Conservation (phyloP, 2,113 vertebrate species). For the Alaudala cheleensis region DNA sequence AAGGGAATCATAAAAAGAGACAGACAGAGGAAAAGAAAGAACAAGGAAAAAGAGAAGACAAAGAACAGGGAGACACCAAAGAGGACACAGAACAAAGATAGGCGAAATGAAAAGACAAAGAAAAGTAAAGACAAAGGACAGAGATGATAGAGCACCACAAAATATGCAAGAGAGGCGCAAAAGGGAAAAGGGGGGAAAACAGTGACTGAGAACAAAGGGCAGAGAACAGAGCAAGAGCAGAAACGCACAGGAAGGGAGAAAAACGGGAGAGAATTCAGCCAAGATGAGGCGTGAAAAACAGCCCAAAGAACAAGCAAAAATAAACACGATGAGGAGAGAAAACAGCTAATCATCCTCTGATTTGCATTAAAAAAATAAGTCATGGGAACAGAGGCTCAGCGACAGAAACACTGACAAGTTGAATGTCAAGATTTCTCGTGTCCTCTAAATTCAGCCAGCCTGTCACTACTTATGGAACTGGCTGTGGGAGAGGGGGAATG, state of each 20-base stretch:
- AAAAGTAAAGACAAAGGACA: slow-evolving; percentile 54
- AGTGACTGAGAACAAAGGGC: slow-evolving; percentile 52
- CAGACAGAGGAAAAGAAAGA: slow-evolving; percentile 61
- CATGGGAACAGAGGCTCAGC: not conserved
- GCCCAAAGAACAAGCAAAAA: slow-evolving; percentile 12
- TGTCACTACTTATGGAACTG: not conserved
- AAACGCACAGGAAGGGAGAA: slow-evolving; percentile 2
- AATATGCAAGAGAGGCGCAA: slow-evolving; percentile 56
- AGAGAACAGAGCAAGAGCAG: slow-evolving; percentile 50
- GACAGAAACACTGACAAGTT: not conserved
- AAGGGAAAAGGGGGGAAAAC: slow-evolving; percentile 13
- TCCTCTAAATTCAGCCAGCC: slow-evolving; percentile 3
- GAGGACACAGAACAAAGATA: slow-evolving; percentile 64
- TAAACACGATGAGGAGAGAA: slow-evolving; percentile 24
- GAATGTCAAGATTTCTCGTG: not conserved
- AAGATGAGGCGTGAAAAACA: slow-evolving; percentile 23
- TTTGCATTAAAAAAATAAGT: slow-evolving; percentile 57
- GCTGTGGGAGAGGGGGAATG: not conserved
- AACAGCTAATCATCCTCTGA: slow-evolving; percentile 26
- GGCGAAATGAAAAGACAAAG: slow-evolving; percentile 66
- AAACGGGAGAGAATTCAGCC: slow-evolving; percentile 26
- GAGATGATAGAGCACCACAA: slow-evolving; percentile 58
- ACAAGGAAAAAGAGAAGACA: slow-evolving; percentile 68
- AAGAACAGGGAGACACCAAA: slow-evolving; percentile 67
- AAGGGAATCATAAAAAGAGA: slow-evolving; percentile 63